phyloP scores from a whole-genome alignment of 2,888 invertebrate genomes.

The Ditylenchus weischeri region DNA sequence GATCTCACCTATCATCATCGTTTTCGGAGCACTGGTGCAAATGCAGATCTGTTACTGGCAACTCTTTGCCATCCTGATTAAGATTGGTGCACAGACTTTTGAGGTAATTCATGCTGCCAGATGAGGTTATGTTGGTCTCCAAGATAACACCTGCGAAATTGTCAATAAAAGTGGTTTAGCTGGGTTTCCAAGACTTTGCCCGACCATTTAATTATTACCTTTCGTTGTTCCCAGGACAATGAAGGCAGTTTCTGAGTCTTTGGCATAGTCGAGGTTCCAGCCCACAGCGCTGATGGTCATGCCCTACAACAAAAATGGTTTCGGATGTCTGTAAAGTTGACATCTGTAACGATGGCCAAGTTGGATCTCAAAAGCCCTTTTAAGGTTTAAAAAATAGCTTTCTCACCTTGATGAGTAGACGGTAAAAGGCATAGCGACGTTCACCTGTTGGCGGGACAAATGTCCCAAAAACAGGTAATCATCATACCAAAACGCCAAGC shows the following conservation, averaged over 20 bases:
- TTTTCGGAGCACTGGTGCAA: constrained; percentile 38
- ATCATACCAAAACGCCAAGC: no score
- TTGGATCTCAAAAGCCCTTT: no score
- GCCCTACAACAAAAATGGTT: constrained; percentile 33
- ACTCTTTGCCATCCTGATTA: constrained; percentile 19
- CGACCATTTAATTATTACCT: constrained; percentile 38
- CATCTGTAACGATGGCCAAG: no score
- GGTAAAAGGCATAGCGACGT: no score
- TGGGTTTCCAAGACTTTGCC: no score
- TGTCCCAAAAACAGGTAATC: no score
- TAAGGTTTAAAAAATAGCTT: no score
- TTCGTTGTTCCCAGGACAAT: constrained; percentile 51
- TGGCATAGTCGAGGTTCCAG: constrained; percentile 51
- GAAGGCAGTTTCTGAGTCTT: constrained; percentile 48
- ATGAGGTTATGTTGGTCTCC: constrained; percentile 22
- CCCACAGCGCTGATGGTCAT: constrained; percentile 48
- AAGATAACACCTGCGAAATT: constrained; percentile 13
- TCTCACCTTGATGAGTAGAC: no score
- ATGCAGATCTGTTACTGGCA: constrained; percentile 37
- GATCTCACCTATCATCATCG: constrained; percentile 28
- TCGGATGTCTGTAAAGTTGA: no score
- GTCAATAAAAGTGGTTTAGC: not conserved
- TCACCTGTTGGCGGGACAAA: no score
- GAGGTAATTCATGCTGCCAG: constrained; percentile 26
- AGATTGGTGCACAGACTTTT: constrained; percentile 37